Conservation (phyloP, 2,888 invertebrate genomes). For the Blera fallax region DNA sequence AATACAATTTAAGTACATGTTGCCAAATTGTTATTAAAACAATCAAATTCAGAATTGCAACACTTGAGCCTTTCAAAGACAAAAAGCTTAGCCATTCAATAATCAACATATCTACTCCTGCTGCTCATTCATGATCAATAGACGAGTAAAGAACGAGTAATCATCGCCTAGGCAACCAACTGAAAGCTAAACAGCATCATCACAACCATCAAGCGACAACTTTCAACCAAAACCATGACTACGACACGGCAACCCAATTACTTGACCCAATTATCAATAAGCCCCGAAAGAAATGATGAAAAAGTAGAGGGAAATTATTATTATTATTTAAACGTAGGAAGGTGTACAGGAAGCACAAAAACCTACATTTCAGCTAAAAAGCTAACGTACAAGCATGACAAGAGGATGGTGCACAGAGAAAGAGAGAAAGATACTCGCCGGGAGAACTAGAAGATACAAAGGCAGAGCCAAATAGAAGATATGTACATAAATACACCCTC, state of each 20-base stretch:
- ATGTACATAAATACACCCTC: slow-evolving; percentile 12
- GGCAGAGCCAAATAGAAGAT: neutral
- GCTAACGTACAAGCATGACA: slow-evolving; percentile 24
- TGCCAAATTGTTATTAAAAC: slow-evolving; percentile 20
- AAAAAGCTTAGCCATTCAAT: neutral
- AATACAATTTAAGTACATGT: neutral
- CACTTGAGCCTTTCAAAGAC: neutral
- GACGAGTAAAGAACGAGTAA: slow-evolving; percentile 3
- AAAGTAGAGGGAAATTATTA: slow-evolving; percentile 11
- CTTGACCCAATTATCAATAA: slow-evolving; percentile 64
- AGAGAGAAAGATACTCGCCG: slow-evolving; percentile 9
- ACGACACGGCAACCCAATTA: slow-evolving; percentile 49
- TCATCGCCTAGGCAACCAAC: slow-evolving; percentile 8
- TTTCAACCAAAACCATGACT: slow-evolving; percentile 25
- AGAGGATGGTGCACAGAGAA: neutral
- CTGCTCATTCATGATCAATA: slow-evolving; percentile 2
- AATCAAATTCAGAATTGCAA: neutral
- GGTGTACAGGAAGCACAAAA: slow-evolving; percentile 43
- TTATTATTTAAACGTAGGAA: slow-evolving; percentile 34
- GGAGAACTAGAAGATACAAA: slow-evolving; percentile 17
- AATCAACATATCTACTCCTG: neutral
- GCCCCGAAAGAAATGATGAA: slow-evolving; percentile 37
- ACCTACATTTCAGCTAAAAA: slow-evolving; percentile 49
- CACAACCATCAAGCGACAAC: slow-evolving; percentile 8
- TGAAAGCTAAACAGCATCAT: neutral